A percentile compares a stretch with the other conserved stretches of the same genome.
Evolutionary conservation across 2,797 vertebrate genomes (phyloP).

Genomic region (Anabacerthia variegaticeps): DNA sequence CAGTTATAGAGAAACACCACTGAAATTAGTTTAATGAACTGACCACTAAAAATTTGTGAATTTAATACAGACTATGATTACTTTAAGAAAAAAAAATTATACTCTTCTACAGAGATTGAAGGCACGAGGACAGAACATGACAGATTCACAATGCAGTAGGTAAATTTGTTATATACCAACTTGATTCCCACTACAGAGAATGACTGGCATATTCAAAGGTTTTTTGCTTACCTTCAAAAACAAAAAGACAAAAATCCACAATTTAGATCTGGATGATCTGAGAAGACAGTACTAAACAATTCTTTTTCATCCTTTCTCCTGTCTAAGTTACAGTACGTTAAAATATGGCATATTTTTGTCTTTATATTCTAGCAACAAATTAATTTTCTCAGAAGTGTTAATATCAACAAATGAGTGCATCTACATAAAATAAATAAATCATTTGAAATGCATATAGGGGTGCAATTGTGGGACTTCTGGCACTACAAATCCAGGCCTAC

Average conservation of each 20-base stretch:
- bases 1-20: neutral
- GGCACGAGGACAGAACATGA: neutral
- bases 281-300: neutral
- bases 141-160: neutral
- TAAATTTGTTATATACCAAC: neutral
- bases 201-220: neutral
- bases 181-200: neutral
- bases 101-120: neutral
- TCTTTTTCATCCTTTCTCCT: neutral
- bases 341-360: neutral
- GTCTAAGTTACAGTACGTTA: neutral
- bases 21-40: neutral
- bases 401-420: neutral
- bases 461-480: neutral
- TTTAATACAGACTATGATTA: neutral
- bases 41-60: neutral
- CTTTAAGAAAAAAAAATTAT: neutral
- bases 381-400: neutral
- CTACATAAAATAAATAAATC: neutral
- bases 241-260: neutral
- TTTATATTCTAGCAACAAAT: neutral
- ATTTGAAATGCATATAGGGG: neutral
- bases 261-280: neutral
- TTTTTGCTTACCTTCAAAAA: neutral
- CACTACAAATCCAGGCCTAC: neutral